phyloP scores from a whole-genome alignment of 1,140 invertebrate genomes.

The Plutomurus gul region DNA sequence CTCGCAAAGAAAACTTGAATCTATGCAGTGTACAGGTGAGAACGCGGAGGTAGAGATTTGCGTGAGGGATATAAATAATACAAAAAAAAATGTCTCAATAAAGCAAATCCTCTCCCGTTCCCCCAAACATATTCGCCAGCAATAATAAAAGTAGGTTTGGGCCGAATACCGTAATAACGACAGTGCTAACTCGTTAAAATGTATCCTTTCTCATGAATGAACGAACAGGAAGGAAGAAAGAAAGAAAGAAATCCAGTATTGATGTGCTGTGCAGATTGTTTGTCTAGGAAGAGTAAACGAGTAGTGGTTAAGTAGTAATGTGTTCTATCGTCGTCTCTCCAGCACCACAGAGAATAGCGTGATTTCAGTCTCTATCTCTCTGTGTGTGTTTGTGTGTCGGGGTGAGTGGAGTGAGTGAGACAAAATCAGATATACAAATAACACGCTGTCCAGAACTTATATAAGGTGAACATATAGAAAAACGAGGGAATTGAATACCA shows the following conservation, averaged over 20 bases:
- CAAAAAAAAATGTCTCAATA: neutral
- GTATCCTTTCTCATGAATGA: neutral
- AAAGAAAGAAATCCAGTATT: neutral
- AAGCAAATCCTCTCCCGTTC: neutral
- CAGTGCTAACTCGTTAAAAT: neutral
- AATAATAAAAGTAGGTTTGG: conserved; percentile 32
- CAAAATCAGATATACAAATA: too few relatives aligned
- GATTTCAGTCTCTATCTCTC: neutral
- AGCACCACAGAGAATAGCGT: neutral
- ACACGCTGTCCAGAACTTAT: too few relatives aligned
- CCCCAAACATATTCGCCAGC: conserved; percentile 25
- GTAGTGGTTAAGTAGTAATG: too few relatives aligned
- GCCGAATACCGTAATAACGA: conserved; percentile 17
- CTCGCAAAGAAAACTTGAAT: conserved; percentile 16
- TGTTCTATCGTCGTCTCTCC: too few relatives aligned
- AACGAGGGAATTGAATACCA: too few relatives aligned
- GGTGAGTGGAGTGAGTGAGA: neutral
- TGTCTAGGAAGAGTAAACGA: neutral
- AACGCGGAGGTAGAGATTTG: conserved; percentile 1
- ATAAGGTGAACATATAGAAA: too few relatives aligned
- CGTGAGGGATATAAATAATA: neutral
- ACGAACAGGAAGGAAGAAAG: neutral
- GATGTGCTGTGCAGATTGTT: neutral
- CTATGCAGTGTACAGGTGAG: conserved; percentile 26
- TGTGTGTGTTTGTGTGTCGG: neutral